Conservation (phyloP, 2,113 vertebrate species). For the Phycodurus eques region DNA sequence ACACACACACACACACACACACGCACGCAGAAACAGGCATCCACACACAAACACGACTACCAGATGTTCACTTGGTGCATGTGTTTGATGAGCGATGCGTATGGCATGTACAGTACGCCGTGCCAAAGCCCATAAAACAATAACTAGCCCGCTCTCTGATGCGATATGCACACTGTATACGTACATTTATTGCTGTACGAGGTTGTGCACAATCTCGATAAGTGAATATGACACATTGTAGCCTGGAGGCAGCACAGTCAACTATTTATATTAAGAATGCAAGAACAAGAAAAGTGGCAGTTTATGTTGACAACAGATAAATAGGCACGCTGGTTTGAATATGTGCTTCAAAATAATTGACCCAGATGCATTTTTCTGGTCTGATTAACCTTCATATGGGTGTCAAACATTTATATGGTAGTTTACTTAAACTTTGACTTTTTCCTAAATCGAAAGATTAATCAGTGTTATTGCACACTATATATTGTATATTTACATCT, state of each 20-base stretch:
- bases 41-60: conserved; percentile 25
- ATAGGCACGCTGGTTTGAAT: neutral
- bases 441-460: too few relatives aligned
- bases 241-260: conserved; percentile 2
- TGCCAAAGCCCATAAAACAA: conserved; percentile 62
- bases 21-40: too few relatives aligned
- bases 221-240: conserved; percentile 8
- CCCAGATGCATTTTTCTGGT: neutral
- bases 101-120: conserved; percentile 47
- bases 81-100: conserved; percentile 59
- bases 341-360: neutral
- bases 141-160: conserved; percentile 44
- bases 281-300: neutral
- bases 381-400: neutral
- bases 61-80: conserved; percentile 51
- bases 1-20: conserved; percentile 21
- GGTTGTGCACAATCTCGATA: conserved; percentile 26
- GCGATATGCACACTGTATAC: conserved; percentile 31
- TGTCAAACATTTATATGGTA: too few relatives aligned
- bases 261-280: neutral
- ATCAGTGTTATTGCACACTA: too few relatives aligned
- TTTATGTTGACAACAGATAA: neutral
- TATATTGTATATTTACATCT: too few relatives aligned
- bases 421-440: too few relatives aligned
- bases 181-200: conserved; percentile 20